Evolutionary conservation across 2,888 invertebrate genomes (phyloP).

Genomic region (Lasius platythorax): DNA sequence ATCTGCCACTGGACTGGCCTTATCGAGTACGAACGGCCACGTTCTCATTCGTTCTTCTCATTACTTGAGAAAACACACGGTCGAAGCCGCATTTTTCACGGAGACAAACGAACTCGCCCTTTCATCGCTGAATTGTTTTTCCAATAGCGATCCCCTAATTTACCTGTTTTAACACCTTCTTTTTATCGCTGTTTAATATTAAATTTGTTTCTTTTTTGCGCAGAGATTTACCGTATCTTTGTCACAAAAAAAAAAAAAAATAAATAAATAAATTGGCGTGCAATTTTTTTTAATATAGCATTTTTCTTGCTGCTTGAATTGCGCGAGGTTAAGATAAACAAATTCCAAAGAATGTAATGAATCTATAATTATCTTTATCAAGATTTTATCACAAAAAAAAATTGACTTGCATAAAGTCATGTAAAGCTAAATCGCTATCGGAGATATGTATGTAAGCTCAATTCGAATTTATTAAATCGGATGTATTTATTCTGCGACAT

Average conservation of each 20-base stretch:
- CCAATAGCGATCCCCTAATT: not conserved
- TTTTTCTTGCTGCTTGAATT: not conserved
- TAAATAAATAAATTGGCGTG: not conserved
- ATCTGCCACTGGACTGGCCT: conserved; percentile 33
- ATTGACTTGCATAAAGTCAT: not conserved
- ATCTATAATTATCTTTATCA: not conserved
- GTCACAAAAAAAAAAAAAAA: not conserved
- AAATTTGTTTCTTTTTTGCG: not conserved
- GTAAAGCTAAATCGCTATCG: not conserved
- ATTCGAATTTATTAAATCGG: not conserved
- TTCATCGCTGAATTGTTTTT: conserved; percentile 55
- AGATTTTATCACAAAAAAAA: not conserved
- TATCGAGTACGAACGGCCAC: conserved; percentile 24
- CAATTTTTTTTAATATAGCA: not conserved
- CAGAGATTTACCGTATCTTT: not conserved
- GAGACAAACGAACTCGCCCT: conserved; percentile 60
- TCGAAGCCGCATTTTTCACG: conserved; percentile 61
- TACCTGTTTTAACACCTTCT: conserved; percentile 16
- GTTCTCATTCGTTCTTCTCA: conserved; percentile 59
- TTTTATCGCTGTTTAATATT: conserved; percentile 55
- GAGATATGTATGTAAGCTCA: not conserved
- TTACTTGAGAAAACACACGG: conserved; percentile 61
- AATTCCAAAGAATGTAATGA: not conserved
- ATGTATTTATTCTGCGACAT: conserved; percentile 19
- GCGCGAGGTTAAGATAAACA: not conserved